These are phyloP conservation scores for Calameuta idolon DNA, from an alignment of 2,888 invertebrate species.

Conservation along the genomic window DNA sequence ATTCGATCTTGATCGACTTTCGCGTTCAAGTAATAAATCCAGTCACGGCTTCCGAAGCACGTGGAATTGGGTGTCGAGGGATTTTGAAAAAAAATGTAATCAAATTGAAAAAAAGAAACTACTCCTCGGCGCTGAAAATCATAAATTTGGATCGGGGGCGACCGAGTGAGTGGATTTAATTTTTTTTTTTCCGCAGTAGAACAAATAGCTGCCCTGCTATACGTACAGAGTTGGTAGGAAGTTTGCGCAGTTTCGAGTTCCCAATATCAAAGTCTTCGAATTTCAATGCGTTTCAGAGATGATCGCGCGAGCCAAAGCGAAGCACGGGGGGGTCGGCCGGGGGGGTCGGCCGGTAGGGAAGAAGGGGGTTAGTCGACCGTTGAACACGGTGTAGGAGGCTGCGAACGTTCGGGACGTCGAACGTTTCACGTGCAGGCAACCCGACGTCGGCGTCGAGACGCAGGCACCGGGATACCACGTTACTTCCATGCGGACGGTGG, in stretches of 20 bases:
- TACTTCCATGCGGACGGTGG: slow-evolving; percentile 57
- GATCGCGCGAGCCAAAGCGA: slow-evolving; percentile 41
- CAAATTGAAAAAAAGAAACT: too few species aligned
- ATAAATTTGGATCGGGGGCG: too few species aligned
- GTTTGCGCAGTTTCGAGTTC: slow-evolving; percentile 18
- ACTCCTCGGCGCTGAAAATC: too few species aligned
- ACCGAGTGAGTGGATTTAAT: too few species aligned
- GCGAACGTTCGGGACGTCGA: slow-evolving; percentile 14
- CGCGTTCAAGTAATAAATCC: too few species aligned
- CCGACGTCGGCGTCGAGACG: slow-evolving; percentile 33
- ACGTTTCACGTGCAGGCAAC: slow-evolving; percentile 1
- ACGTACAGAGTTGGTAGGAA: too few species aligned
- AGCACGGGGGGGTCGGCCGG: slow-evolving; percentile 10
- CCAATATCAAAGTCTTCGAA: slow-evolving; percentile 43
- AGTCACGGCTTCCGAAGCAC: too few species aligned
- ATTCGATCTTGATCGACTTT: too few species aligned
- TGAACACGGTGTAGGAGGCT: slow-evolving; percentile 10
- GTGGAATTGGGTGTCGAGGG: too few species aligned
- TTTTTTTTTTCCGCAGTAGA: too few species aligned
- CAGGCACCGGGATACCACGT: slow-evolving; percentile 46
- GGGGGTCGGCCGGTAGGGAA: slow-evolving; percentile 6
- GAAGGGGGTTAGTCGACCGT: slow-evolving; percentile 17
- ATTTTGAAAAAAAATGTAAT: too few species aligned
- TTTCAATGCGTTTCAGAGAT: slow-evolving; percentile 36
- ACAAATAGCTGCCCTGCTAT: too few species aligned